Conservation (phyloP, 2,888 invertebrate genomes). For the Cistogaster globosa region DNA sequence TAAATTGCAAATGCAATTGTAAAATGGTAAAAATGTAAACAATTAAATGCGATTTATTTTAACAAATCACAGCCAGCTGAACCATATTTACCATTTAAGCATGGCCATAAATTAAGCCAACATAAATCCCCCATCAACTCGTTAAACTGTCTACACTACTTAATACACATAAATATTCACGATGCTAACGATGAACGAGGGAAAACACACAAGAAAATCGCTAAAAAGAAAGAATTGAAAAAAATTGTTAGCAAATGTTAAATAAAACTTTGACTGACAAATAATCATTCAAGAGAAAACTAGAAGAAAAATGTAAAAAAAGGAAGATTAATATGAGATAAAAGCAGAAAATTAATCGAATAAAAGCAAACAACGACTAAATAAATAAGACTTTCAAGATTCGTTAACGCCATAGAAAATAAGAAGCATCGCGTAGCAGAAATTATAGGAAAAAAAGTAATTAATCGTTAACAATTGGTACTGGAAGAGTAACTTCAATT, state of each 20-base stretch:
- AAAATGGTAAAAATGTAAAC: slow-evolving; percentile 58
- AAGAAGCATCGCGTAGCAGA: slow-evolving; percentile 59
- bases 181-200: slow-evolving; percentile 31
- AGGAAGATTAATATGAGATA: slow-evolving; percentile 13
- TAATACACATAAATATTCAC: slow-evolving; percentile 54
- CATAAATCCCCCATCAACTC: slow-evolving; percentile 68
- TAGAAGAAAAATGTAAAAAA: not conserved
- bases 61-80: not conserved
- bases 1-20: slow-evolving; percentile 54
- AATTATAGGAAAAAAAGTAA: slow-evolving; percentile 68
- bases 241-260: slow-evolving; percentile 16
- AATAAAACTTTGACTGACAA: slow-evolving; percentile 21
- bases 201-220: slow-evolving; percentile 23
- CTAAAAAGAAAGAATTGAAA: not conserved
- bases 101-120: slow-evolving; percentile 69
- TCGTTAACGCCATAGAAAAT: slow-evolving; percentile 34
- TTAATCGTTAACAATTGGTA: slow-evolving; percentile 66
- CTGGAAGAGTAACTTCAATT: not conserved
- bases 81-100: slow-evolving; percentile 70
- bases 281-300: slow-evolving; percentile 13
- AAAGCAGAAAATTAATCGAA: slow-evolving; percentile 9
- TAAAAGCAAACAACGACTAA: slow-evolving; percentile 10
- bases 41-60: slow-evolving; percentile 55
- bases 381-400: slow-evolving; percentile 23
- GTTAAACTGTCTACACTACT: slow-evolving; percentile 67